phyloP scores from a whole-genome alignment of 2,113 vertebrate species.

The Strix uralensis region DNA sequence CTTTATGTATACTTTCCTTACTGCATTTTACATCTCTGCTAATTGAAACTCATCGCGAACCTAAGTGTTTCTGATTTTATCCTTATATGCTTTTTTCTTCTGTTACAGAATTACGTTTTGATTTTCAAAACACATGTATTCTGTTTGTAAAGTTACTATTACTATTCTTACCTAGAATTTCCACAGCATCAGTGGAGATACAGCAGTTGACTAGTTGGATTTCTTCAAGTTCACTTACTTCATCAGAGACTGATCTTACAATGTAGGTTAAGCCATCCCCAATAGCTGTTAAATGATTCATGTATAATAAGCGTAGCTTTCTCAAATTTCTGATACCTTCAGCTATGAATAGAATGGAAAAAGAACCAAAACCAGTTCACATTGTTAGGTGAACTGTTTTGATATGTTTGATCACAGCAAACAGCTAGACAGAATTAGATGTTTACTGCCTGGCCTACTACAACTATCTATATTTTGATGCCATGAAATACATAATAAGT shows the following conservation, averaged over 20 bases:
- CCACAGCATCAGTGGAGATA: conserved; percentile 4
- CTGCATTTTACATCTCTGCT: background rate
- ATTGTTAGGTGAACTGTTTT: background rate
- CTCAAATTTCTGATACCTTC: conserved; percentile 32
- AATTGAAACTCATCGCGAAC: background rate
- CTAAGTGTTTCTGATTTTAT: background rate
- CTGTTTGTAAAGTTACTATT: background rate
- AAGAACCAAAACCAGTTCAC: background rate
- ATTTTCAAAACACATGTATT: background rate
- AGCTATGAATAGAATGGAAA: background rate
- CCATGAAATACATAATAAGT: background rate
- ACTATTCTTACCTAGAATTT: conserved; percentile 37
- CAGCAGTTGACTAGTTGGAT: conserved; percentile 35
- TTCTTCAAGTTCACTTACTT: conserved; percentile 43
- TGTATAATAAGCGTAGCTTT: conserved; percentile 2
- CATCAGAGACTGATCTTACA: conserved; percentile 20
- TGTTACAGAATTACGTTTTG: background rate
- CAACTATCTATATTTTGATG: background rate
- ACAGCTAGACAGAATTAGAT: background rate
- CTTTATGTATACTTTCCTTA: background rate
- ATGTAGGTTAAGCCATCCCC: conserved; percentile 18
- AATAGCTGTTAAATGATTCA: conserved; percentile 22
- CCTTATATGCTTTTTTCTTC: background rate
- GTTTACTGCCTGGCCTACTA: background rate
- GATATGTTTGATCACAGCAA: background rate